Conservation (phyloP, 1,140 invertebrate genomes). For the Atta colombica region DNA sequence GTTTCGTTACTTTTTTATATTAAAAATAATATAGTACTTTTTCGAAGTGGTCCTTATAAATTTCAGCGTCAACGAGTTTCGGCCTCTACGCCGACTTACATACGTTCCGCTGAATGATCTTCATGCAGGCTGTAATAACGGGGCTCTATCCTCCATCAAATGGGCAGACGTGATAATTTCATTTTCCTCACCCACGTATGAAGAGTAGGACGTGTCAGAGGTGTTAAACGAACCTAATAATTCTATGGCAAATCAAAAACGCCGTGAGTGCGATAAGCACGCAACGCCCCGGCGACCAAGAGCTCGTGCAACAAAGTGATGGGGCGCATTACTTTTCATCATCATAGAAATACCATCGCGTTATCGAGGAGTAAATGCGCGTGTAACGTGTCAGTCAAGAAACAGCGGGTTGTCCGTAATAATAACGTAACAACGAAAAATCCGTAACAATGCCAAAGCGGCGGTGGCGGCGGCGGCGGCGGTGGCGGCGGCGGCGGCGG, state of each 20-base stretch:
- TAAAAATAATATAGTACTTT: not conserved
- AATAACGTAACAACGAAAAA: conserved; percentile 67
- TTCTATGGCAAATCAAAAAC: conserved; percentile 47
- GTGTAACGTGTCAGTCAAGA: conserved; percentile 50
- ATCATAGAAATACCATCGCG: conserved; percentile 36
- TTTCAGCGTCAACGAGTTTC: conserved; percentile 23
- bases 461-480: conserved; percentile 38
- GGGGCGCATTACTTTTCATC: conserved; percentile 41
- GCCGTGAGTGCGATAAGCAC: conserved; percentile 41
- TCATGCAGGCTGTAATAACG: conserved; percentile 42
- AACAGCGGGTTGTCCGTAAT: conserved; percentile 48
- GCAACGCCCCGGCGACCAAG: conserved; percentile 20
- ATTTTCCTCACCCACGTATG: conserved; percentile 58
- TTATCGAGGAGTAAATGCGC: conserved; percentile 57
- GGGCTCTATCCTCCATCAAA: conserved; percentile 54
- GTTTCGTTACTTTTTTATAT: not conserved
- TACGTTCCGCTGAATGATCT: conserved; percentile 22
- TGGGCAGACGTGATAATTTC: conserved; percentile 53
- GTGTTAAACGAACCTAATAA: conserved; percentile 57
- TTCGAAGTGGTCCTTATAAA: not conserved
- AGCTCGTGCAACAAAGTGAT: conserved; percentile 38
- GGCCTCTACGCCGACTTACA: not conserved
- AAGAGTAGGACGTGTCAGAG: conserved; percentile 57
- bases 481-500: conserved; percentile 22
- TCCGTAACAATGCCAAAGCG: conserved; percentile 66